These are phyloP conservation scores for Leptodactylus fallax DNA, from an alignment of 2,797 vertebrate genomes.

Conservation along the genomic window DNA sequence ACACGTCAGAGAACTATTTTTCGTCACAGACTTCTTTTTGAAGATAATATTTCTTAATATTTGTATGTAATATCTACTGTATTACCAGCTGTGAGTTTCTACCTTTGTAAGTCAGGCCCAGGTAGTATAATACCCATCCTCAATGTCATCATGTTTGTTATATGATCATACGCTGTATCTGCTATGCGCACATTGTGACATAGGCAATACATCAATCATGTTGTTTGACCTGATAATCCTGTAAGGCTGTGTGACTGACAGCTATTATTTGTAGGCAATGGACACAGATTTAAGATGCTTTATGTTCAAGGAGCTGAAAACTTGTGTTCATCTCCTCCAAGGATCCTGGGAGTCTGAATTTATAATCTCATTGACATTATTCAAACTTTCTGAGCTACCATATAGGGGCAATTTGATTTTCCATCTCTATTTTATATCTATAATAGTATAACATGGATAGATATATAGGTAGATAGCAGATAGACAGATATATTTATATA, in stretches of 20 bases:
- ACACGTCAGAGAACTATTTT: too few species aligned
- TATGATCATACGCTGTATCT: constrained; percentile 16
- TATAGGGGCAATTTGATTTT: neutral
- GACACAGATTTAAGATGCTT: neutral
- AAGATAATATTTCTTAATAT: neutral
- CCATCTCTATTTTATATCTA: too few species aligned
- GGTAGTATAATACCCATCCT: neutral
- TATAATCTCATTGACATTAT: neutral
- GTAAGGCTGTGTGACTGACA: constrained; percentile 7
- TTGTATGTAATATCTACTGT: neutral
- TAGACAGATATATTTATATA: neutral
- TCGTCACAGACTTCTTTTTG: too few species aligned
- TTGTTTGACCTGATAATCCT: constrained; percentile 21
- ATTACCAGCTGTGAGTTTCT: too few species aligned
- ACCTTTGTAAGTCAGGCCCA: neutral
- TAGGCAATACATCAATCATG: constrained; percentile 23
- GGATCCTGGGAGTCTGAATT: neutral
- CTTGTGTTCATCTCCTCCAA: neutral
- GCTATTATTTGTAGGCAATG: constrained; percentile 12
- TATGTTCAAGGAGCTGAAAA: constrained; percentile 18
- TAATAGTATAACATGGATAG: too few species aligned
- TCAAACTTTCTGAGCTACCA: neutral
- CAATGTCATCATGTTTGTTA: neutral
- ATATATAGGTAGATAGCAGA: neutral
- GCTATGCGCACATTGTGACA: constrained; percentile 2